These are phyloP conservation scores for Notodonta dromedarius DNA, from an alignment of 2,888 invertebrate species.

Conservation along the genomic window DNA sequence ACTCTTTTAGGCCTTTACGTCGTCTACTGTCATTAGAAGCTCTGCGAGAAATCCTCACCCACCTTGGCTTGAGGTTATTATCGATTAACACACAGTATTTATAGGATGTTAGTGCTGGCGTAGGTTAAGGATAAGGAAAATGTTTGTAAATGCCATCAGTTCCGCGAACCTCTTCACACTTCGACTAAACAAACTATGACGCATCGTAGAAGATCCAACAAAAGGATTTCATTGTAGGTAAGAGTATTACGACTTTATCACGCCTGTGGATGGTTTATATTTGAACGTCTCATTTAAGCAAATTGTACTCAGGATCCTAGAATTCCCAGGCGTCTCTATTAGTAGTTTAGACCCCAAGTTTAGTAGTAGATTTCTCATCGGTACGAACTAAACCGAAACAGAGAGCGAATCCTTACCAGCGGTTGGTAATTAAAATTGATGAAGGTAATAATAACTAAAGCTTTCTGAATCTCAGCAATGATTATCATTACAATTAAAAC, in stretches of 20 bases:
- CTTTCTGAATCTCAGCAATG: background rate
- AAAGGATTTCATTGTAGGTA: background rate
- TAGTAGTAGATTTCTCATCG: background rate
- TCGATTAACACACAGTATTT: background rate
- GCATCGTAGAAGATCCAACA: background rate
- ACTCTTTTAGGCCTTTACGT: too few relatives aligned
- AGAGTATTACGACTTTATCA: background rate
- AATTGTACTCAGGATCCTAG: constrained; percentile 1
- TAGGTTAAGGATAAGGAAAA: constrained; percentile 7
- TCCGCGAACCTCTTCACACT: constrained; percentile 6
- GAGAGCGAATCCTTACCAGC: background rate
- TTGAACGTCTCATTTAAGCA: background rate
- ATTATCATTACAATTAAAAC: background rate
- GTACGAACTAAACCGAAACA: background rate
- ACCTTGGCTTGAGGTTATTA: too few relatives aligned
- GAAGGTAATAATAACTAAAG: background rate
- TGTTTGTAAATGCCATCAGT: constrained; percentile 2
- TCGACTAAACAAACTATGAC: constrained; percentile 4
- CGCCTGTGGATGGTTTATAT: background rate
- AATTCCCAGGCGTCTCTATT: background rate
- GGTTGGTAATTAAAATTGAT: background rate
- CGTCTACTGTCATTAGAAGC: too few relatives aligned
- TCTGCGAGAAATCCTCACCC: too few relatives aligned
- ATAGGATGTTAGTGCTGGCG: background rate
- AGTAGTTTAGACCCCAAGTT: constrained; percentile 4